Evolutionary conservation across 37 sponge, comb jelly and placozoan species (phyloP).

Genomic region (Beroe forskalii): DNA sequence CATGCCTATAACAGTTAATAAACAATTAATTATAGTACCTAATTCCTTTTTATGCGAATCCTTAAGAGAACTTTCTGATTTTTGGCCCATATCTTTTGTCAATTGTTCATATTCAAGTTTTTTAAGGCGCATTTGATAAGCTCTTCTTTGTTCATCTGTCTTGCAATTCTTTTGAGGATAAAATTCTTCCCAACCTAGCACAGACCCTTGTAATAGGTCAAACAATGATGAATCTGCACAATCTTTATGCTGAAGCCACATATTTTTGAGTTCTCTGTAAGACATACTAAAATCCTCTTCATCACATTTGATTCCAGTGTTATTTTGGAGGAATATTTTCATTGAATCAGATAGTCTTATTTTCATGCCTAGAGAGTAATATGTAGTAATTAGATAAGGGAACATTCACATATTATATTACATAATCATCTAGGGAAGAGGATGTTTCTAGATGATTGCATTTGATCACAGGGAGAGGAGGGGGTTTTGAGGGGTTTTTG

Average conservation of each 20-base stretch:
- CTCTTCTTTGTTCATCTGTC: not conserved
- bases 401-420: too few relatives aligned
- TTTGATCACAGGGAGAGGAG: too few relatives aligned
- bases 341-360: not conserved
- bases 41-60: conserved; percentile 41
- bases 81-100: not conserved
- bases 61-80: not conserved
- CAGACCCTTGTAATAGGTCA: not conserved
- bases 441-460: too few relatives aligned
- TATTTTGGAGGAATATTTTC: not conserved
- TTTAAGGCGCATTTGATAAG: not conserved
- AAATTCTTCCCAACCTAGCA: not conserved
- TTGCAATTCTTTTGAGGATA: not conserved
- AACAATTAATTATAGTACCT: conserved; percentile 18
- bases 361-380: not conserved
- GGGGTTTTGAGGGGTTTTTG: too few relatives aligned
- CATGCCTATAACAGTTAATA: conserved; percentile 37
- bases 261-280: not conserved
- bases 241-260: not conserved
- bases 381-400: too few relatives aligned
- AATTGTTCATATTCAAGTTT: not conserved
- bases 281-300: not conserved
- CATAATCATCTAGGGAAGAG: too few relatives aligned
- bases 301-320: not conserved
- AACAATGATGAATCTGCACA: not conserved